Conservation (phyloP, 1,140 invertebrate genomes). For the Matsumurasca onukii region DNA sequence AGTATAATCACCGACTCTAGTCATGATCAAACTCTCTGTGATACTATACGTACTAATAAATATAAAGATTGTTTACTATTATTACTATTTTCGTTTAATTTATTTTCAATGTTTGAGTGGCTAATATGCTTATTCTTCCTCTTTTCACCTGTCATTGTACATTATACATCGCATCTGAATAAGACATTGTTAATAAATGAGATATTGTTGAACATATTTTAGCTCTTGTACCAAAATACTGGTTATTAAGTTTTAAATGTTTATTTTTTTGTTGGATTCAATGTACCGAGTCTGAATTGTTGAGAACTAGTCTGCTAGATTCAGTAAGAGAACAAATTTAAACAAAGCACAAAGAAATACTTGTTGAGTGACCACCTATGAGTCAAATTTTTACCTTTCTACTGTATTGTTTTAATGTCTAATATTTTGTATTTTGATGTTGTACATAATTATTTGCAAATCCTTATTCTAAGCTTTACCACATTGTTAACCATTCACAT, state of each 20-base stretch:
- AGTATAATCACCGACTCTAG: conserved; percentile 38
- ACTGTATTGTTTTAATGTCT: conserved; percentile 24
- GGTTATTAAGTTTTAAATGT: conserved; percentile 29
- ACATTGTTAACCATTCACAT: conserved; percentile 38
- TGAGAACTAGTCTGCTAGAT: conserved; percentile 24
- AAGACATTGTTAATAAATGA: conserved; percentile 24
- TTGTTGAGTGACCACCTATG: conserved; percentile 35
- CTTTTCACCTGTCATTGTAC: conserved; percentile 30
- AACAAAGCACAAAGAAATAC: conserved; percentile 30
- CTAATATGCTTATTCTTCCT: conserved; percentile 31
- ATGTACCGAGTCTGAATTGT: conserved; percentile 24
- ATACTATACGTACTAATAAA: conserved; percentile 39
- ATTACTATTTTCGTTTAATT: conserved; percentile 32
- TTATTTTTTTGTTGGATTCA: conserved; percentile 28
- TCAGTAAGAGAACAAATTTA: conserved; percentile 29
- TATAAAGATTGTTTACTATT: conserved; percentile 34
- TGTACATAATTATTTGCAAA: conserved; percentile 31
- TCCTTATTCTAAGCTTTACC: conserved; percentile 33
- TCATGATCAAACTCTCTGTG: conserved; percentile 41
- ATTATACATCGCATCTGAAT: conserved; percentile 29
- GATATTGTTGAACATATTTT: conserved; percentile 29
- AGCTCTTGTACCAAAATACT: conserved; percentile 14
- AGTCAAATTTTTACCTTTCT: conserved; percentile 32
- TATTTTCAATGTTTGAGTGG: conserved; percentile 25
- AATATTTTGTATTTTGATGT: conserved; percentile 33